Conservation (phyloP, 1,140 invertebrate genomes). For the Eueides isabella region DNA sequence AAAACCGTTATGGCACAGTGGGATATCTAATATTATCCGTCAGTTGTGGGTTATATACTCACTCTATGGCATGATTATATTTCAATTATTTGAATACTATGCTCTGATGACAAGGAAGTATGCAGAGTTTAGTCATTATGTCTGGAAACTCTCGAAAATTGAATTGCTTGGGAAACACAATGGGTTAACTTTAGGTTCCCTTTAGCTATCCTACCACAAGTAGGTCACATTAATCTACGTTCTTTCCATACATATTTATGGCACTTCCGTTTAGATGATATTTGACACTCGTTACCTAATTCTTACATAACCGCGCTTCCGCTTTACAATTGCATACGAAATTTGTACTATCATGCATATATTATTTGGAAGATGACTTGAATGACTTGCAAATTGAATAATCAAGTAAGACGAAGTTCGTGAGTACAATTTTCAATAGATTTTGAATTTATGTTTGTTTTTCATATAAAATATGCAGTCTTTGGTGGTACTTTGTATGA, state of each 20-base stretch:
- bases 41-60: background rate
- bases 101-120: background rate
- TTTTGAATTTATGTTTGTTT: background rate
- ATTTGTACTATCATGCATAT: background rate
- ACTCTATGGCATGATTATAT: background rate
- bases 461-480: background rate
- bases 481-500: too few relatives aligned
- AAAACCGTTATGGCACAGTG: too few relatives aligned
- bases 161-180: background rate
- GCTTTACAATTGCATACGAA: background rate
- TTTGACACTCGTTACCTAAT: background rate
- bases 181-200: background rate
- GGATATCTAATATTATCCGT: too few relatives aligned
- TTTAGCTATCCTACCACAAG: background rate
- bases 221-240: background rate
- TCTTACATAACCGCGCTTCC: background rate
- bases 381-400: background rate
- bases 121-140: too few relatives aligned
- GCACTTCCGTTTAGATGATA: slow-evolving; percentile 7
- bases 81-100: background rate
- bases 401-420: too few relatives aligned
- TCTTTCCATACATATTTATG: background rate
- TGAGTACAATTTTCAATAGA: background rate
- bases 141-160: background rate
- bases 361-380: background rate